Evolutionary conservation across 2,888 invertebrate species (phyloP), one percentile per base, ranked within the genome.

Genomic region (Leptinotarsa tumamoca): DNA sequence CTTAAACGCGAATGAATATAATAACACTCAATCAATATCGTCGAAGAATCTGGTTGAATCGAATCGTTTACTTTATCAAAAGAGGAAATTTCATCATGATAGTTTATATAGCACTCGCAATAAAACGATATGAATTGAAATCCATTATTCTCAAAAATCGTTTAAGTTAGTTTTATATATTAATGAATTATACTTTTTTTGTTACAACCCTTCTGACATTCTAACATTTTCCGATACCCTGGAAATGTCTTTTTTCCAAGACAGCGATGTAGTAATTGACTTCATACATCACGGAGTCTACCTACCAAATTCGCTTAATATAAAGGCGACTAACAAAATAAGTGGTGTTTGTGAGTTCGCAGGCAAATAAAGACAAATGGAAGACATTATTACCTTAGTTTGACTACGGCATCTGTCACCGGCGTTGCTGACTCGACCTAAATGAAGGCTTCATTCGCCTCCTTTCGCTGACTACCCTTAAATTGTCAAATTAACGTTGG

Each of bases 341-440:
- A 77, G 72, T 78, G 77, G 76, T 79, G 80, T 81, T 81, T 81
- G 81, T 78, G 73, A 77, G 74, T 85, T 86, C 84, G 86, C 86
- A 86, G 85, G 87, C 87, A 88, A 87, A 88, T 88, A 86, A 88
- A 88, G 88, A 88, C 87, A 87, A 87, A 88, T 86, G 87, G 86
- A 85, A 82, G 84, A 84, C 87, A 85, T 88, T 87, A 88, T 87
- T 88, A 87, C 88, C 87, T 87, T 86, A 85, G 87, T 87, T 86
- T 85, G 86, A 84, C 82, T 79, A 80, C 82, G 84, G 84, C 85
- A 86, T 86, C 87, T 85, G 84, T 83, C 84, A 83, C 80, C 72
- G 74, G 72, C 33, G 75, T 78, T 79, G 80, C 81, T 80, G 67
- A 61, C 49, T 67, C 72, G 71, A 67, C 80, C 82, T 81, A 81